Evolutionary conservation across 2,888 invertebrate species (phyloP).

Genomic region (Caenorhabditis auriculariae): DNA sequence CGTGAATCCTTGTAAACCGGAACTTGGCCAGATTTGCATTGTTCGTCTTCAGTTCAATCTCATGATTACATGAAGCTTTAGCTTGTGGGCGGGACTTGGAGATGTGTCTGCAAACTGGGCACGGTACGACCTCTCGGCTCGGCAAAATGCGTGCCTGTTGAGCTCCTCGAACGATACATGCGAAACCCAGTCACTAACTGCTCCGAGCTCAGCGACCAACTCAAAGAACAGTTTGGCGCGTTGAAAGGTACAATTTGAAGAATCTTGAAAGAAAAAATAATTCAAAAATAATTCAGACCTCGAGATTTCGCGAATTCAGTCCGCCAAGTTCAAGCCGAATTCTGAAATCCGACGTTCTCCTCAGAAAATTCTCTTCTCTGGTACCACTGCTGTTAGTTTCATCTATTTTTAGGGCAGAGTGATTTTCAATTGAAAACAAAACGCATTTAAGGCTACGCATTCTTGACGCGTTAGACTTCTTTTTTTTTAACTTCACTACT

Average conservation of each 20-base stretch:
- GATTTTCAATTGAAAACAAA: no score
- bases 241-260: slow-evolving; percentile 12
- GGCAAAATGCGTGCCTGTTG: slow-evolving; percentile 50
- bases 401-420: no score
- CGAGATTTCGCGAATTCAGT: no score
- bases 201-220: slow-evolving; percentile 22
- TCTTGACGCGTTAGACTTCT: no score
- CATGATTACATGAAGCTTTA: slow-evolving; percentile 10
- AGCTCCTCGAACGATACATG: slow-evolving; percentile 46
- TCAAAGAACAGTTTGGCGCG: slow-evolving; percentile 22
- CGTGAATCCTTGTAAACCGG: slow-evolving; percentile 35
- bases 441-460: no score
- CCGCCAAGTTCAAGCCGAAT: no score
- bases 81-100: slow-evolving; percentile 55
- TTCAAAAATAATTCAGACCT: no score
- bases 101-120: slow-evolving; percentile 61
- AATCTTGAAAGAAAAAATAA: no score
- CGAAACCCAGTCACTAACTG: slow-evolving; percentile 45
- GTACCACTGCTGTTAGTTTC: no score
- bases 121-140: slow-evolving; percentile 57
- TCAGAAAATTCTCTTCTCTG: no score
- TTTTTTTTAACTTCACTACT: no score
- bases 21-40: slow-evolving; percentile 58
- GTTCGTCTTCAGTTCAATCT: slow-evolving; percentile 21
- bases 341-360: no score